Evolutionary conservation across 2,797 vertebrate species (phyloP).

Genomic region (Lacerta bilineata): DNA sequence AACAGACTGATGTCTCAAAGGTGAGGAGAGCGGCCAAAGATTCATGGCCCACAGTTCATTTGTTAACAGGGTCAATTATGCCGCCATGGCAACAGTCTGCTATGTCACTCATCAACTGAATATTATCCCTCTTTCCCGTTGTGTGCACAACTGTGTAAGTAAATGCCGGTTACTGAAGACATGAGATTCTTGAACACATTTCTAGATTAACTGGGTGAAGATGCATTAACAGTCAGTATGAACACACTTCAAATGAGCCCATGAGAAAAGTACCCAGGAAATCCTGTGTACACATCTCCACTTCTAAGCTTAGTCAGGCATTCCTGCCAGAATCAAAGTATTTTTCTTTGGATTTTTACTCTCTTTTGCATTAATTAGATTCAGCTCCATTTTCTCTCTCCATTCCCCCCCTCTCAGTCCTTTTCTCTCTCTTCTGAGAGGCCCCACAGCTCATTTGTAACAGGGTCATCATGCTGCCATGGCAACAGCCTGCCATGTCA

Average conservation of each 20-base stretch:
- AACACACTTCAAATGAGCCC: neutral
- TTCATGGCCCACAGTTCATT: conserved; percentile 10
- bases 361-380: neutral
- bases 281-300: conserved; percentile 1
- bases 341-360: neutral
- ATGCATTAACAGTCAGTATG: neutral
- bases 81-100: conserved; percentile 44
- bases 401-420: no score
- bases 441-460: conserved; percentile 44
- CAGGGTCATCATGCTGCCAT: conserved; percentile 53
- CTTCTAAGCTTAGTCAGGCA: conserved; percentile 13
- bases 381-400: conserved; percentile 36
- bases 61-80: conserved; percentile 40
- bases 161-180: conserved; percentile 34
- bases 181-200: neutral
- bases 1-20: neutral
- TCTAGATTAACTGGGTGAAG: conserved; percentile 48
- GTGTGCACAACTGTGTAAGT: conserved; percentile 24
- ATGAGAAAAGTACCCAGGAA: conserved; percentile 40
- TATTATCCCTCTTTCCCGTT: conserved; percentile 26
- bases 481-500: conserved; percentile 22
- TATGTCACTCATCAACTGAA: conserved; percentile 8
- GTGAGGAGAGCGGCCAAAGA: conserved; percentile 6
- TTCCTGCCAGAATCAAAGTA: neutral
- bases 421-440: conserved; percentile 30